Percentiles rank a stretch among this genome's conserved stretches.
Evolutionary conservation across 2,888 invertebrate species (phyloP).

Genomic region (Torymus auratus): DNA sequence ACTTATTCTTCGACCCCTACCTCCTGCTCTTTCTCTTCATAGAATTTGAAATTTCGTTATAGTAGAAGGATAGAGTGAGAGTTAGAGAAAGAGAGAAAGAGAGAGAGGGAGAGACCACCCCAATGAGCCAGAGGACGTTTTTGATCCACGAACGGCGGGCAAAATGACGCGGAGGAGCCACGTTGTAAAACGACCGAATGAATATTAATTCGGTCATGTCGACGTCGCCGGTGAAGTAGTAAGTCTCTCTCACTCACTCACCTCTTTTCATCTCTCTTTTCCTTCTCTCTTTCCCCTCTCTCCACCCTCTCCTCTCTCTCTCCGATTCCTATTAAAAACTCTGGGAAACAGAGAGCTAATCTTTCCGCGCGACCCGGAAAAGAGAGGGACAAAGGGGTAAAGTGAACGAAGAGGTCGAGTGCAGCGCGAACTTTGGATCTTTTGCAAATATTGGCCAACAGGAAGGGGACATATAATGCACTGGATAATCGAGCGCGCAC

Average conservation of each 20-base stretch:
- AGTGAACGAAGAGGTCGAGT: neutral
- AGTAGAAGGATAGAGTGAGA: constrained; percentile 8
- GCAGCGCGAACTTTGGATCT: constrained; percentile 16
- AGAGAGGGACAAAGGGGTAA: neutral
- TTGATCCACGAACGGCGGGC: constrained; percentile 10
- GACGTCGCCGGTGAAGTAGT: neutral
- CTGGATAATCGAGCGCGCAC: constrained; percentile 36
- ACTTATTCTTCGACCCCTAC: neutral
- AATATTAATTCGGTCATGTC: constrained; percentile 57
- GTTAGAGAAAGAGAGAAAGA: constrained; percentile 23
- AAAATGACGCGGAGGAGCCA: neutral
- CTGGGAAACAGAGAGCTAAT: constrained; percentile 11
- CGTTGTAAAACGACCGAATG: constrained; percentile 28
- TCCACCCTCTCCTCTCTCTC: neutral
- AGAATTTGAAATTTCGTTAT: constrained; percentile 47
- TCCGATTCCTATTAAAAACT: constrained; percentile 25
- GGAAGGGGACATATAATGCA: constrained; percentile 33
- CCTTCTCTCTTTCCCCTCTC: too few relatives aligned
- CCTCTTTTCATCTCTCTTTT: too few relatives aligned
- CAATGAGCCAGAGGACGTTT: constrained; percentile 20
- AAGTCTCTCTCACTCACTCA: too few relatives aligned
- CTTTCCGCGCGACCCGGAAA: constrained; percentile 1
- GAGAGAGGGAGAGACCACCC: constrained; percentile 11
- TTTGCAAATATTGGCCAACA: constrained; percentile 55
- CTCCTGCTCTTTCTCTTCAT: constrained; percentile 7